Conservation (phyloP, 2,113 vertebrate species). For the Leptocoma aspasia region DNA sequence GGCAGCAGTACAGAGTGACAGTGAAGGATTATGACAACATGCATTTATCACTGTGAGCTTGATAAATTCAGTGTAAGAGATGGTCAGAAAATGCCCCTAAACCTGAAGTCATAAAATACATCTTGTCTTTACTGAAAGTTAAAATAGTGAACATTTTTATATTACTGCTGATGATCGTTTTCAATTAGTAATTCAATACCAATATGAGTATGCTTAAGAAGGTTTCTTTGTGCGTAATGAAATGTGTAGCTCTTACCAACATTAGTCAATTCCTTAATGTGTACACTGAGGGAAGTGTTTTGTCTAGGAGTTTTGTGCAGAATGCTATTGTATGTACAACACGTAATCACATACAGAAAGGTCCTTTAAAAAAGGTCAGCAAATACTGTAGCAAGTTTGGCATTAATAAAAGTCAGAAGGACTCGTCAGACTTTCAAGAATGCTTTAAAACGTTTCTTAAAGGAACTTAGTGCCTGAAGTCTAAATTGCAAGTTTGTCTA, state of each 20-base stretch:
- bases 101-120: not conserved
- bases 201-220: not conserved
- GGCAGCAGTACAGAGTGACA: conserved; percentile 22
- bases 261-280: not conserved
- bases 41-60: conserved; percentile 27
- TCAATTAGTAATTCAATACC: not conserved
- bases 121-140: not conserved
- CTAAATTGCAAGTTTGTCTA: not conserved
- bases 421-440: not conserved
- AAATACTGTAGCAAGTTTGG: not conserved
- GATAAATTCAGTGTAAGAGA: not conserved
- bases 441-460: not conserved
- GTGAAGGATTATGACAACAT: conserved; percentile 27
- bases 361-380: not conserved
- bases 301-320: not conserved
- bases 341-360: not conserved
- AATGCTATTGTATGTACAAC: not conserved
- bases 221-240: not conserved
- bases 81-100: conserved; percentile 7
- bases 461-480: not conserved
- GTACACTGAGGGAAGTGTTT: not conserved
- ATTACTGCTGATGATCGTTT: not conserved
- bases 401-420: not conserved
- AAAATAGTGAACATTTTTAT: not conserved
- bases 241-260: not conserved